Conservation (phyloP, 1,140 invertebrate genomes). For the Platyscapa corneri region DNA sequence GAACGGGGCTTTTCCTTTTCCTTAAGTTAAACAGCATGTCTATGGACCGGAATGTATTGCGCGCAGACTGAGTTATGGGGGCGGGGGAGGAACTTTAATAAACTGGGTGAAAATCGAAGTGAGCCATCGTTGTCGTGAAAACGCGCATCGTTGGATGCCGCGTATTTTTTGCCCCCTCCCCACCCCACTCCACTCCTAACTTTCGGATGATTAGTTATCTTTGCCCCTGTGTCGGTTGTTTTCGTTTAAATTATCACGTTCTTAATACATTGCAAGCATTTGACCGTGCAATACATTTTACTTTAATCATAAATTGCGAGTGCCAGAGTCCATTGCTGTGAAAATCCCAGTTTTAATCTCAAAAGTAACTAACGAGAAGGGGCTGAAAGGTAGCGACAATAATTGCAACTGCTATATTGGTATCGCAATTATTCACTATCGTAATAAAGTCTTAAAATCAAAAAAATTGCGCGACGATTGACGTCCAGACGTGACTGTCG, state of each 20-base stretch:
- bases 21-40: background rate
- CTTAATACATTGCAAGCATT: background rate
- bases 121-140: constrained; percentile 4
- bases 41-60: background rate
- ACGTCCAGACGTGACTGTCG: too few relatives aligned
- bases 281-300: background rate
- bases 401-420: background rate
- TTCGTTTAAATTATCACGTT: background rate
- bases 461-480: too few relatives aligned
- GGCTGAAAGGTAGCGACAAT: too few relatives aligned
- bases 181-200: too few relatives aligned
- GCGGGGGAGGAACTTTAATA: constrained; percentile 36
- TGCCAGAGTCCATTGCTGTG: background rate
- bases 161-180: background rate
- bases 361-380: background rate
- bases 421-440: background rate
- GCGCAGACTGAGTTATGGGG: constrained; percentile 30
- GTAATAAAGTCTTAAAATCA: background rate
- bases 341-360: background rate
- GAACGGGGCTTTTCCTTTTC: background rate
- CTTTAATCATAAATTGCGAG: background rate
- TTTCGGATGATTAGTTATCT: too few relatives aligned
- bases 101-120: constrained; percentile 38
- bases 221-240: background rate
- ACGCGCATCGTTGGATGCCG: background rate